A percentile compares a stretch with the other conserved stretches of the same genome.
Conservation (phyloP, 2,888 invertebrate genomes). For the Torymus texanus region DNA sequence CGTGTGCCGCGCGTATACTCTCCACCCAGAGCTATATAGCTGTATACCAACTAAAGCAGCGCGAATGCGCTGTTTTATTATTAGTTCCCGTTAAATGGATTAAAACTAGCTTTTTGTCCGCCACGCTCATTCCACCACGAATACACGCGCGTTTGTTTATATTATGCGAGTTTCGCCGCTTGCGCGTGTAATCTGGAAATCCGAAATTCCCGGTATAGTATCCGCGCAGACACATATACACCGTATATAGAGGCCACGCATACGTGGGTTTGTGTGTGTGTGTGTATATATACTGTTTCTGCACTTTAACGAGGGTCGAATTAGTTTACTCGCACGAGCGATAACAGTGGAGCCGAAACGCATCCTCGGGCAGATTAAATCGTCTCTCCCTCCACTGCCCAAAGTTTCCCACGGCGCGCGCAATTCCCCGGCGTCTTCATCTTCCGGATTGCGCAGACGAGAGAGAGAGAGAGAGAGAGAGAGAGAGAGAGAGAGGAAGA, state of each 20-base stretch:
- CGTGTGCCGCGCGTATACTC: background rate
- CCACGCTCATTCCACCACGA: background rate
- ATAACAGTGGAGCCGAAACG: constrained; percentile 50
- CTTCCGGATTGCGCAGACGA: constrained; percentile 18
- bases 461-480: background rate
- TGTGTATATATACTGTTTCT: constrained; percentile 14
- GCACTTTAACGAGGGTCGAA: constrained; percentile 55
- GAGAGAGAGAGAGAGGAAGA: background rate
- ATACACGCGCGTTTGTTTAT: constrained; percentile 29
- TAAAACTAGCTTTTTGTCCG: constrained; percentile 42
- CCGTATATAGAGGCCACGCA: background rate
- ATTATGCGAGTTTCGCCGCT: constrained; percentile 28
- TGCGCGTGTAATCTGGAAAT: constrained; percentile 42
- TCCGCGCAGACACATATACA: background rate
- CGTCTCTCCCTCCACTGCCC: constrained; percentile 23
- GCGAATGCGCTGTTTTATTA: constrained; percentile 29
- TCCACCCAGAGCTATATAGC: too few species aligned
- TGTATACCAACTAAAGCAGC: too few species aligned
- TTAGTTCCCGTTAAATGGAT: constrained; percentile 48
- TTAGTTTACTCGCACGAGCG: constrained; percentile 53
- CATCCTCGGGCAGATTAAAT: constrained; percentile 50
- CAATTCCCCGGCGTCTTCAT: constrained; percentile 33
- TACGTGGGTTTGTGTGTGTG: background rate
- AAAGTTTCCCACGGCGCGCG: constrained; percentile 16
- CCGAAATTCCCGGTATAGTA: constrained; percentile 29